Base-by-base conservation (phyloP, 92 coral and sea anemone species). In the Heliopora coerulea region DNA sequence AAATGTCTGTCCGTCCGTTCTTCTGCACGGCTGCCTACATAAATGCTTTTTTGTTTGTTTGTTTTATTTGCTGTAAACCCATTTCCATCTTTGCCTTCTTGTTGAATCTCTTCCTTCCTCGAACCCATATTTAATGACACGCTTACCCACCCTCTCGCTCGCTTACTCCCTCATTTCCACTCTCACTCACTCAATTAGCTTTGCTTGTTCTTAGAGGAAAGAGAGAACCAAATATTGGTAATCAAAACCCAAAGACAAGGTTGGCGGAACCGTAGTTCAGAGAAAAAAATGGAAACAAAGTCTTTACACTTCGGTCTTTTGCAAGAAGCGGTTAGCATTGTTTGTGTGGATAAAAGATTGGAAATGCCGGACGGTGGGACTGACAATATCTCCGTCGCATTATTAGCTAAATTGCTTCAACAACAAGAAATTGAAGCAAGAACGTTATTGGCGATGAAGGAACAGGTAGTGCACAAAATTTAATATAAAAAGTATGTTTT, bases 191-290 rank as follows among this genome's bases (percentile, higher is more conserved):
- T 37, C 42, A 37, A 4, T 4, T 37, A 11, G 42, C 11, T 37
- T 31, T 60, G 66, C 18, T 18, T 19, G 17, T 29, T 6, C 8
- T 40, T 74, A 93, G 98, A 93, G 37, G 96, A 93, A 44, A 83
- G 98, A 27, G 82, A 91, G 65, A 93, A 93, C 70, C 98, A 93
- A 84, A 87, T 93, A 20, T 78, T 90, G n/a, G 98, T 90, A 34
- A 59, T 93, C 28, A 86, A 84, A 69, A 88, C 85, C 59, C 96
- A 90, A 72, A 81, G 89, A 49, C 95, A 93, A 65, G 96, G 89
- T 26, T 93, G 98, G 98, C 75, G 96, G 58, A 86, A 84, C 61
- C 90, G 91, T 27, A 85, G 89, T 29, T 78, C 96, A 13, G 88
- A 83, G 25, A 91, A 88, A 50, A 89, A 88, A 41, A 60, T 74